A percentile compares a stretch with the other conserved stretches of the same genome.
These are phyloP conservation scores for Vulpes vulpes DNA, from an alignment of 2,113 vertebrate species.

Conservation along the genomic window DNA sequence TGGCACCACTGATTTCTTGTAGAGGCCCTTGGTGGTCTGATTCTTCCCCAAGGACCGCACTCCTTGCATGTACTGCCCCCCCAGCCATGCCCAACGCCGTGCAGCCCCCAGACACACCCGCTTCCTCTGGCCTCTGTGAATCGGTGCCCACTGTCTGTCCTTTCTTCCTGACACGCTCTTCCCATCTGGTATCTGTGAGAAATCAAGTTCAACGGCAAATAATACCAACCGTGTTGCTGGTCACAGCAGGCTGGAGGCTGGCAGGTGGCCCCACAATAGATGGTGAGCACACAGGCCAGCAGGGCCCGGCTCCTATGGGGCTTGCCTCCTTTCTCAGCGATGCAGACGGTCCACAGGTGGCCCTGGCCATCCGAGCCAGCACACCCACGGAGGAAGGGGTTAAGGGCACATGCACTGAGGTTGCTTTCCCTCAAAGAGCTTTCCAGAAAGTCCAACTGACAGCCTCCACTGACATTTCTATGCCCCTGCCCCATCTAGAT, in stretches of 20 bases:
- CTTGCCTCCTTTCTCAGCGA: neutral
- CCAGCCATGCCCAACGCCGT: neutral
- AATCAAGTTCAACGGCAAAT: neutral
- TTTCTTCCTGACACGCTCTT: neutral
- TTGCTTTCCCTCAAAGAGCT: neutral
- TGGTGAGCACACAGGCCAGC: neutral
- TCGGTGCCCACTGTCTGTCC: neutral
- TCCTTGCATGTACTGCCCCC: accelerated
- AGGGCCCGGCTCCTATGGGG: neutral
- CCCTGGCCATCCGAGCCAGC: neutral
- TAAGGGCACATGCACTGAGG: neutral
- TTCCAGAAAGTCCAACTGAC: neutral
- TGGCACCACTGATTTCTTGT: neutral
- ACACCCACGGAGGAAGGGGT: neutral
- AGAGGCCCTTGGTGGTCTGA: neutral
- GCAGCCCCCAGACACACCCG: neutral
- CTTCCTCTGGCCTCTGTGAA: neutral
- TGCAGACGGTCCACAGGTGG: too few species aligned
- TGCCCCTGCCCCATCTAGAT: neutral
- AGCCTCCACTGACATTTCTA: neutral
- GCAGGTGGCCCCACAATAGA: neutral
- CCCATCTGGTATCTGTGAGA: neutral
- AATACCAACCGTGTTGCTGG: neutral
- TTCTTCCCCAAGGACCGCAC: accelerated
- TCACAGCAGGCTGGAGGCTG: neutral